phyloP scores from a whole-genome alignment of 2,113 vertebrate species.

The Eolophus roseicapilla region DNA sequence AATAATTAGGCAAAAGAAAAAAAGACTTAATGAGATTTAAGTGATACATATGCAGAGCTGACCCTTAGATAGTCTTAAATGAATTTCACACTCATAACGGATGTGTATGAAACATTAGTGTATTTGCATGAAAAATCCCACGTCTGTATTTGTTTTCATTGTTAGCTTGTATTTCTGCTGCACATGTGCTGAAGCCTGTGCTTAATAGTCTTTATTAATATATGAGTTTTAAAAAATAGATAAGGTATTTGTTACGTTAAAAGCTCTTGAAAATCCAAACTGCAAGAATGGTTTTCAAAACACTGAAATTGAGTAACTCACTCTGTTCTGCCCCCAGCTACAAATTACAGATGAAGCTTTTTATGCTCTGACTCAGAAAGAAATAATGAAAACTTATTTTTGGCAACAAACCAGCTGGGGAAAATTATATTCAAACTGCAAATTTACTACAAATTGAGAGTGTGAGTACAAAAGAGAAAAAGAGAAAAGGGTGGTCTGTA shows the following conservation, averaged over 20 bases:
- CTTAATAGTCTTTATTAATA: not conserved
- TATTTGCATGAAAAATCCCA: not conserved
- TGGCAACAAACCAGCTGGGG: not conserved
- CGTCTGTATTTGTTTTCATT: not conserved
- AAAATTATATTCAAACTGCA: not conserved
- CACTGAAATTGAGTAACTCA: not conserved
- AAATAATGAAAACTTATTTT: not conserved
- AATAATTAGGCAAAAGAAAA: not conserved
- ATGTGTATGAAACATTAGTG: not conserved
- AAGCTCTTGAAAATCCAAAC: not conserved
- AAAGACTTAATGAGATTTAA: not conserved
- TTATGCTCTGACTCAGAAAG: not conserved
- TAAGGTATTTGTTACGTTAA: not conserved
- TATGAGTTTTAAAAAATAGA: not conserved
- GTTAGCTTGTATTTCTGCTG: not conserved
- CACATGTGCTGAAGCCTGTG: not conserved
- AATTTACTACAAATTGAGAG: not conserved
- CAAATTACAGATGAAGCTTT: not conserved
- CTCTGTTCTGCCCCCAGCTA: not conserved
- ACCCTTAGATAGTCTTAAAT: not conserved
- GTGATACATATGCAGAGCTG: not conserved
- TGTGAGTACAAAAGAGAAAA: not conserved
- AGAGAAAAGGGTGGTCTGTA: not conserved
- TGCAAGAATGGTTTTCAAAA: not conserved
- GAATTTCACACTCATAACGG: not conserved